Evolutionary conservation across 2,113 vertebrate species (phyloP), one percentile per base, ranked within the genome.

Genomic region (Menidia beryllina): DNA sequence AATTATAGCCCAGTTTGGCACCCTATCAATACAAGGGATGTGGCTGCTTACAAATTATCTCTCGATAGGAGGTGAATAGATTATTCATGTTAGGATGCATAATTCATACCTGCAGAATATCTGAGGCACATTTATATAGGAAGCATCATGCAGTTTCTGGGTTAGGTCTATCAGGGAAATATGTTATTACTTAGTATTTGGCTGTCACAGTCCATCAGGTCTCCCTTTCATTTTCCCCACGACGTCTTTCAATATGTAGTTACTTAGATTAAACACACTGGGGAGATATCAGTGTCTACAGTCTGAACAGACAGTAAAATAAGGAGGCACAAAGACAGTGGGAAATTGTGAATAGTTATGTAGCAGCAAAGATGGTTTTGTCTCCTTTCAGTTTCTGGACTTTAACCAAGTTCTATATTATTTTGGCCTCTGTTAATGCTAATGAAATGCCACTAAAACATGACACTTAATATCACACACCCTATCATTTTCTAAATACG

Each of bases 11-110:
- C 19, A 39, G n/a, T 52, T 70, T 70, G 58, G 17, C 51, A 51
- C 62, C 14, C n/a, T 81, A 56, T 75, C 58, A 74, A 83, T 69
- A 70, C 59, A 63, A 38, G 23, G 12, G 34, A 72, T n/a, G 48
- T 36, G 52, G 65, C 54, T 69, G 30, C 49, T 73, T 63, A 47
- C 48, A 82, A 75, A 79, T 77, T 23, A 75, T 75, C 48, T 62
- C 57, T 57, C 52, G 54, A 58, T 77, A 76, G 38, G 45, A 61
- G 39, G 23, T 53, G 26, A 72, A 76, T 82, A 62, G 79, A 78
- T 88, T 74, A 89, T 87, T 84, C 72, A 81, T 88, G 63, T 61
- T 23, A 41, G 61, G 47, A 69, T 90, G 34, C 64, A 88, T 89
- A 68, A 89, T 85, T 84, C 50, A 84, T 74, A 71, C 53, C 26